phyloP scores from a whole-genome alignment of 2,113 vertebrate genomes.

The Phrynosoma platyrhinos region DNA sequence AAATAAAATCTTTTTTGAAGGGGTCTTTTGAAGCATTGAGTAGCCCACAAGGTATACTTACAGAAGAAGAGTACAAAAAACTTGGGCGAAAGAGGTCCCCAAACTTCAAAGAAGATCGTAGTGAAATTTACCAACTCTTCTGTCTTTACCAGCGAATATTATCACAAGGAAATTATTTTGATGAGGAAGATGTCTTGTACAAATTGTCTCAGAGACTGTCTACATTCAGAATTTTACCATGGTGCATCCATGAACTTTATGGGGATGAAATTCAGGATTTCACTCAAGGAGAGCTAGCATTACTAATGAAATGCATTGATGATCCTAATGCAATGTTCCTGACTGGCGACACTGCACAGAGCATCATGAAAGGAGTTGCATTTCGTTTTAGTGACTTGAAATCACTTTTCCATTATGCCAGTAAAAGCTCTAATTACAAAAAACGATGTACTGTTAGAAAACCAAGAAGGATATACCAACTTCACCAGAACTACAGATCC shows the following conservation, averaged over 20 bases:
- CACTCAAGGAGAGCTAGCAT: conserved; percentile 81
- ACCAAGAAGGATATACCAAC: conserved; percentile 81
- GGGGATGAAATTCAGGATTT: conserved; percentile 87
- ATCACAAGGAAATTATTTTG: conserved; percentile 82
- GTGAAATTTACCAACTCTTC: conserved; percentile 83
- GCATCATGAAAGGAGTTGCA: conserved; percentile 86
- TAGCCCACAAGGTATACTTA: conserved; percentile 75
- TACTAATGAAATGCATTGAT: conserved; percentile 83
- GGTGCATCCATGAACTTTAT: conserved; percentile 86
- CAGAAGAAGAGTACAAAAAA: conserved; percentile 80
- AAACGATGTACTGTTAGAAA: conserved; percentile 76
- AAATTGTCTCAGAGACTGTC: conserved; percentile 79
- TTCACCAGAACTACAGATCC: conserved; percentile 86
- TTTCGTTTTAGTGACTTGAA: conserved; percentile 85
- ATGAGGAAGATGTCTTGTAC: conserved; percentile 83
- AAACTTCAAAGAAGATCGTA: conserved; percentile 82
- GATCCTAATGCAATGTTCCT: conserved; percentile 87
- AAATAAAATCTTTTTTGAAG: conserved; percentile 86
- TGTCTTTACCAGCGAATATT: conserved; percentile 80
- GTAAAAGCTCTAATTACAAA: conserved; percentile 68
- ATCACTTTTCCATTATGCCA: conserved; percentile 83
- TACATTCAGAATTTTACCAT: conserved; percentile 74
- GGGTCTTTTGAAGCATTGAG: conserved; percentile 84
- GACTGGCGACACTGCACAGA: conserved; percentile 85
- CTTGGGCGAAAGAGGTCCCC: conserved; percentile 81